These are phyloP conservation scores for Orussus abietinus DNA, from an alignment of 1,140 invertebrate species.

Conservation along the genomic window DNA sequence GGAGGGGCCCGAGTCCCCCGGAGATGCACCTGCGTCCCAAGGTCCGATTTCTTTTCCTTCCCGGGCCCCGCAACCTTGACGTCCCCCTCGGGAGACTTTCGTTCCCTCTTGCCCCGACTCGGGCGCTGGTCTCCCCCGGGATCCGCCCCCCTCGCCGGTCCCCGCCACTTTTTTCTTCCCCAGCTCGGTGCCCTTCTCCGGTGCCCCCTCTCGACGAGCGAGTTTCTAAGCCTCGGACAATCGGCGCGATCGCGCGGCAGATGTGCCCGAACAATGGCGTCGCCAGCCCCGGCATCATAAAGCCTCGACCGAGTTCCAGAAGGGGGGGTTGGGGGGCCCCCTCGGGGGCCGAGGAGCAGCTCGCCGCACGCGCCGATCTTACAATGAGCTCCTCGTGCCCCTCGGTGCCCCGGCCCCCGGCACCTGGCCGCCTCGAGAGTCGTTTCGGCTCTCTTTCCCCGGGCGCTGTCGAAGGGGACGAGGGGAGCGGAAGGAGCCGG, in stretches of 20 bases:
- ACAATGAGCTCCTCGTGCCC: slow-evolving; percentile 50
- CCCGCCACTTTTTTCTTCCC: slow-evolving; percentile 4
- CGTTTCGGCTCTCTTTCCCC: slow-evolving; percentile 18
- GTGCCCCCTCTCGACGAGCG: slow-evolving; percentile 27
- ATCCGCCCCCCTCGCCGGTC: too few species aligned
- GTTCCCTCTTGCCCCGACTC: too few species aligned
- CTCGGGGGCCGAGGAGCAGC: slow-evolving; percentile 34
- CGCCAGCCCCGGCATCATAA: slow-evolving; percentile 22
- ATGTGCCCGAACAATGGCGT: slow-evolving; percentile 35
- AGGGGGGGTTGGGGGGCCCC: slow-evolving; percentile 8
- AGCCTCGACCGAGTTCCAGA: slow-evolving; percentile 19
- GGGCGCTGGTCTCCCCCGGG: too few species aligned
- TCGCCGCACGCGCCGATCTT: slow-evolving; percentile 53
- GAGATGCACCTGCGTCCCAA: too few species aligned
- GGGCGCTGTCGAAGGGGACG: background rate
- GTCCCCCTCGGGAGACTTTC: too few species aligned
- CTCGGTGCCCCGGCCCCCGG: slow-evolving; percentile 26
- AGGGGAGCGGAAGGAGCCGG: slow-evolving; percentile 4
- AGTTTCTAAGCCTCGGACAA: slow-evolving; percentile 50
- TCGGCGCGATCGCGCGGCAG: slow-evolving; percentile 49
- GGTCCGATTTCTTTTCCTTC: too few species aligned
- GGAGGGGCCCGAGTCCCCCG: too few species aligned
- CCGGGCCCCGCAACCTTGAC: too few species aligned
- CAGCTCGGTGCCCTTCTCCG: background rate
- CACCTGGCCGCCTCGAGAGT: slow-evolving; percentile 48